These are phyloP conservation scores for Nemoura dubitans DNA, from an alignment of 2,888 invertebrate genomes.

Conservation along the genomic window DNA sequence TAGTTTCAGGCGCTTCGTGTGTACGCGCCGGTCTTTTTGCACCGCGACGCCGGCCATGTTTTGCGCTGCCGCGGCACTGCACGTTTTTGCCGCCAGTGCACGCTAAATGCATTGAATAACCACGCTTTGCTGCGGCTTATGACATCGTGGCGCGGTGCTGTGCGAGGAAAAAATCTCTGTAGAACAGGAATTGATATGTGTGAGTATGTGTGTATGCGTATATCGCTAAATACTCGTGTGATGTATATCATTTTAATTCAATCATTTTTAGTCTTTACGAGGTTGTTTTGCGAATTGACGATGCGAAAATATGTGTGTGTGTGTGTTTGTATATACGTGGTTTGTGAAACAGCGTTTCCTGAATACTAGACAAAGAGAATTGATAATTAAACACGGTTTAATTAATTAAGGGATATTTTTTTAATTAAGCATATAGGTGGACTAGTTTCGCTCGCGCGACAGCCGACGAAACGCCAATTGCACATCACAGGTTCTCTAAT, in stretches of 20 bases:
- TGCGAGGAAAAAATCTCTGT: neutral
- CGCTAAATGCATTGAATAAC: neutral
- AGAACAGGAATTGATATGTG: neutral
- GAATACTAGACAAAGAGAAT: neutral
- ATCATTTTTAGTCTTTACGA: neutral
- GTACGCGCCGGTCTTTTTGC: neutral
- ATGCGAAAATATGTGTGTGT: too few species aligned
- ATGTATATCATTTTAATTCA: neutral
- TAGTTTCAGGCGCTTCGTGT: neutral
- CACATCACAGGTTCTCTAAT: neutral
- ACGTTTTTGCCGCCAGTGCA: neutral
- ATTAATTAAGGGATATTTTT: neutral
- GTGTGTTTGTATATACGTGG: neutral
- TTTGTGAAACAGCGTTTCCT: neutral
- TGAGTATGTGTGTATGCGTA: neutral
- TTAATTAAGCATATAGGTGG: neutral
- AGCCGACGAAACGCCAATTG: neutral
- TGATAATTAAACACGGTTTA: conserved; percentile 4
- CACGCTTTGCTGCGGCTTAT: neutral
- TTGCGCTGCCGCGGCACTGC: too few species aligned
- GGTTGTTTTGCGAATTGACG: neutral
- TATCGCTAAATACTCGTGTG: too few species aligned
- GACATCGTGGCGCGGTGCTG: neutral
- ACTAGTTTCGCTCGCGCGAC: neutral
- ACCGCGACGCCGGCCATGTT: neutral